phyloP scores from a whole-genome alignment of 2,113 vertebrate species.

The Percopsis transmontana region DNA sequence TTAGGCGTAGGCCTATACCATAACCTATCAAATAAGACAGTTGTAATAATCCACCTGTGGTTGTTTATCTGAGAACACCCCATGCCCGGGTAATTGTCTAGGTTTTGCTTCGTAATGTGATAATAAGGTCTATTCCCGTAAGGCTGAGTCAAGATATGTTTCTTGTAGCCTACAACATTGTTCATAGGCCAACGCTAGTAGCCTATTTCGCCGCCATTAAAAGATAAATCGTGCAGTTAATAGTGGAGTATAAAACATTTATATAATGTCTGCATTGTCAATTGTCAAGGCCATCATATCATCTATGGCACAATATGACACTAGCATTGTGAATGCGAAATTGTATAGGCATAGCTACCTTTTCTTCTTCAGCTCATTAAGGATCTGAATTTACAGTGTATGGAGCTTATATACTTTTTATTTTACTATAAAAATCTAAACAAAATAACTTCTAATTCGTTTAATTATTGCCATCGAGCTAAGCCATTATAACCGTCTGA shows the following conservation, averaged over 20 bases:
- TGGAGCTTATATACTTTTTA: no score
- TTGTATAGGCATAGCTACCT: background rate
- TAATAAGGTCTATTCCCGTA: background rate
- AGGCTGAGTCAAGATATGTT: background rate
- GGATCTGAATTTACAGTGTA: background rate
- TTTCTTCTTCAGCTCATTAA: background rate
- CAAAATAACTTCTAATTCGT: no score
- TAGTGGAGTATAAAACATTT: background rate
- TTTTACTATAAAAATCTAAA: no score
- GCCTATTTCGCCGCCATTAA: background rate
- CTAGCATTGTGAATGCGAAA: background rate
- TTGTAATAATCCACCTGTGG: background rate
- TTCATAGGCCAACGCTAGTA: background rate
- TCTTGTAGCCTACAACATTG: background rate
- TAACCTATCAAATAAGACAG: background rate
- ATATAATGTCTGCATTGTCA: background rate
- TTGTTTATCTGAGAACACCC: background rate
- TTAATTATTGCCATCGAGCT: no score
- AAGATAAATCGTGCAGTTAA: background rate
- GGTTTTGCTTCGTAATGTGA: background rate
- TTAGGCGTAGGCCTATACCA: background rate
- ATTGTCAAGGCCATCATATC: background rate
- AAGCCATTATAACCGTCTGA: no score
- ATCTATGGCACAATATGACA: background rate
- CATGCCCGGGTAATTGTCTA: background rate